phyloP scores from a whole-genome alignment of 2,113 vertebrate species.

The Mesoclemmys tuberculata region DNA sequence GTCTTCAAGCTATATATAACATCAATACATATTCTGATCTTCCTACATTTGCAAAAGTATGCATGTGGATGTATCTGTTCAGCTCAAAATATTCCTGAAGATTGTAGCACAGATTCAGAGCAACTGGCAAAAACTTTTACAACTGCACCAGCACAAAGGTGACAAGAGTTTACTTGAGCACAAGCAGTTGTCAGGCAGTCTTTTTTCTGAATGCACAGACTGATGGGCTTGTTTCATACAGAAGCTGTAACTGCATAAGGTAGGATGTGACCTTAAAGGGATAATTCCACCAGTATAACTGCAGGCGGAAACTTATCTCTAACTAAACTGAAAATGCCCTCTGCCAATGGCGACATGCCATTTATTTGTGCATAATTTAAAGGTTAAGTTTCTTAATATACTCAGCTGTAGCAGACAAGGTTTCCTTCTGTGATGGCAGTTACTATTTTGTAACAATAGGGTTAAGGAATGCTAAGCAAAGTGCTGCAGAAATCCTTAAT shows the following conservation, averaged over 20 bases:
- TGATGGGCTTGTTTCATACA: not conserved
- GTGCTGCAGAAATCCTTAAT: not conserved
- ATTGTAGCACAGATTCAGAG: rapidly evolving
- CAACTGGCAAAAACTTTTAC: rapidly evolving
- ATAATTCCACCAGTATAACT: not conserved
- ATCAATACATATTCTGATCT: not conserved
- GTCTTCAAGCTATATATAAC: not conserved
- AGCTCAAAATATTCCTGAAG: not conserved
- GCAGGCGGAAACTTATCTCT: not conserved
- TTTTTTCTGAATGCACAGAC: too few species aligned
- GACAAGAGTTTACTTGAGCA: rapidly evolving
- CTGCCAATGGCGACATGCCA: not conserved
- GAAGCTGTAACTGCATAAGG: not conserved
- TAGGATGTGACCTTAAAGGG: not conserved
- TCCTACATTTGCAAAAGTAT: rapidly evolving
- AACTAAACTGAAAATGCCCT: not conserved
- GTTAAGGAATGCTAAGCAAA: not conserved
- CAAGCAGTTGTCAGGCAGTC: not conserved
- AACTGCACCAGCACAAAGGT: rapidly evolving
- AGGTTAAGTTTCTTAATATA: not conserved
- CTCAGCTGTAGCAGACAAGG: not conserved
- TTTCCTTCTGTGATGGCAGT: not conserved
- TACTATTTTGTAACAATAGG: not conserved
- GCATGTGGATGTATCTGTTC: not conserved
- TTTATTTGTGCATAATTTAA: not conserved